Percentiles rank a stretch among this genome's conserved stretches.
Conservation (phyloP, 1,140 invertebrate genomes). For the Sycophila sp. region DNA sequence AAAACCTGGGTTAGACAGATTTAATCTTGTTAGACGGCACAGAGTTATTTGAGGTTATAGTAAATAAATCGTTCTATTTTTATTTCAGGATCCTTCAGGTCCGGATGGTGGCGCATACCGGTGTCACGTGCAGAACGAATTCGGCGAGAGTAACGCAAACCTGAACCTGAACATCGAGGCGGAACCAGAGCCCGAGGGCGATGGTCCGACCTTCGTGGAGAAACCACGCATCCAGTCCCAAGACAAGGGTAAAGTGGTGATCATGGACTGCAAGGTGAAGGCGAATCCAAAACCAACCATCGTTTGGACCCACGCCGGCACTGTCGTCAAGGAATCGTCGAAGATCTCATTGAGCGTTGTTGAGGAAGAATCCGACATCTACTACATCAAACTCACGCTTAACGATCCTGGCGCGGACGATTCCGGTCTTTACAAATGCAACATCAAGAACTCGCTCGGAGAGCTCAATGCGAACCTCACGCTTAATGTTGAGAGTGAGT, state of each 20-base stretch:
- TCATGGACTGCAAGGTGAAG: constrained; percentile 96
- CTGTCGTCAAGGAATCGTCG: constrained; percentile 79
- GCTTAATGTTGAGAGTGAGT: constrained; percentile 96
- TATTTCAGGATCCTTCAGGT: constrained; percentile 89
- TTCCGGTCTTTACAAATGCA: constrained; percentile 97
- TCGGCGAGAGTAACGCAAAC: constrained; percentile 98
- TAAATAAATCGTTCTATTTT: not conserved
- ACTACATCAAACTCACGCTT: constrained; percentile 89
- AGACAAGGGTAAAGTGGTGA: constrained; percentile 94
- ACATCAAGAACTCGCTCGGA: constrained; percentile 94
- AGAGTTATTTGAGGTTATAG: too few relatives aligned
- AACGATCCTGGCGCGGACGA: constrained; percentile 93
- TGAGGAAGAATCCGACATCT: constrained; percentile 85
- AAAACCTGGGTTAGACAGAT: too few relatives aligned
- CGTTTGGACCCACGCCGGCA: constrained; percentile 89
- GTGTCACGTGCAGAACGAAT: constrained; percentile 96
- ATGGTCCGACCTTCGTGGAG: constrained; percentile 97
- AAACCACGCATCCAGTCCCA: constrained; percentile 96
- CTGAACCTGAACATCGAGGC: constrained; percentile 98
- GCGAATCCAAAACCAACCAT: constrained; percentile 94
- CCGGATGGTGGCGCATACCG: constrained; percentile 97
- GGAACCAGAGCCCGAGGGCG: constrained; percentile 89
- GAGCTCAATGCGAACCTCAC: constrained; percentile 97
- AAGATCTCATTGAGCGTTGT: constrained; percentile 80
- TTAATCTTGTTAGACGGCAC: too few relatives aligned